Evolutionary conservation across 2,797 vertebrate genomes (phyloP).

Genomic region (Sebastolobus altivelis): DNA sequence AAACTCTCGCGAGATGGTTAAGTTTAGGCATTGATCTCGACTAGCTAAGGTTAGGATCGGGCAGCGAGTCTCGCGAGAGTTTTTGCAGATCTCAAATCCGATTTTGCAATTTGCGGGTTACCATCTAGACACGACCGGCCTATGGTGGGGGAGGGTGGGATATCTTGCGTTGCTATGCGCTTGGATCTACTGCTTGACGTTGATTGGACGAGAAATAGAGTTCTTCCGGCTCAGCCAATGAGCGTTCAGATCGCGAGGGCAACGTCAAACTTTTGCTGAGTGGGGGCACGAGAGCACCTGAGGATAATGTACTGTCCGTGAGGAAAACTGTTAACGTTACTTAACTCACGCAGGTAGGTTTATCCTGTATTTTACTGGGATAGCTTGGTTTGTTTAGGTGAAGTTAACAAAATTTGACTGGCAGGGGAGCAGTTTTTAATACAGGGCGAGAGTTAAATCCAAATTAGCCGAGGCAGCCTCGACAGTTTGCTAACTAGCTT

Average conservation of each 20-base stretch:
- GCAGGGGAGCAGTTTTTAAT: neutral
- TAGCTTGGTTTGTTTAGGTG: accelerated
- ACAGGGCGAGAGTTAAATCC: neutral
- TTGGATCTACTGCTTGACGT: neutral
- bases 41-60: too few species aligned
- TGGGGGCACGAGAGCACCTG: neutral
- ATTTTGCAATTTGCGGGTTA: too few species aligned
- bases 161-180: slow-evolving; percentile 57
- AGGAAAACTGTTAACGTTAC: neutral
- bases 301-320: neutral
- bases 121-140: too few species aligned
- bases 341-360: slow-evolving; percentile 28
- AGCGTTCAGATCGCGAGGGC: slow-evolving; percentile 36
- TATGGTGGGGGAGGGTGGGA: neutral
- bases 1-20: too few species aligned
- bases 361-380: accelerated
- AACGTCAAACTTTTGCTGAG: neutral
- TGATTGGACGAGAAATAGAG: slow-evolving; percentile 62
- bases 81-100: too few species aligned
- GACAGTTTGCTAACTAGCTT: slow-evolving; percentile 45
- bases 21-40: too few species aligned
- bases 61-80: too few species aligned
- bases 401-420: neutral
- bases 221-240: slow-evolving; percentile 56
- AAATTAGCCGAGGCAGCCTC: neutral